Conservation (phyloP, 2,888 invertebrate genomes). For the Drosophila cognata region DNA sequence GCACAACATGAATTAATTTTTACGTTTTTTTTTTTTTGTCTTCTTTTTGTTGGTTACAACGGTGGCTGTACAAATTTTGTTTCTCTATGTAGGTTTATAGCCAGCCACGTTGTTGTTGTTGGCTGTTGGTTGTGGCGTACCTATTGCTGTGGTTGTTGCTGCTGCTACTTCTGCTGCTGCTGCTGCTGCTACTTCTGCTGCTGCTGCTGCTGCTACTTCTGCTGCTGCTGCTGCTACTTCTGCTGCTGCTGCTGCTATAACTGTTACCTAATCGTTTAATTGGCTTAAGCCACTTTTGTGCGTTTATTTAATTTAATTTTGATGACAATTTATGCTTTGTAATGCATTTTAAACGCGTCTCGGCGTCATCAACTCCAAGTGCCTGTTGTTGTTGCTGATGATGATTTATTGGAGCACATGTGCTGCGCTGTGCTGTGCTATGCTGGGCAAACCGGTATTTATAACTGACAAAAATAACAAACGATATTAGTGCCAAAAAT, state of each 20-base stretch:
- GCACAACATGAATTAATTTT: conserved; percentile 80
- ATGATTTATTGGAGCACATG: conserved; percentile 65
- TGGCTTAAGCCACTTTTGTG: conserved; percentile 73
- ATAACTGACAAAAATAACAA: conserved; percentile 66
- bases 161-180: neutral
- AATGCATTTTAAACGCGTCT: conserved; percentile 76
- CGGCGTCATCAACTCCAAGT: conserved; percentile 62
- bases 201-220: too few species aligned
- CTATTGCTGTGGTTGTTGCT: conserved; percentile 32
- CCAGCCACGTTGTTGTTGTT: conserved; percentile 46
- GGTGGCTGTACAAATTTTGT: conserved; percentile 60
- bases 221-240: conserved; percentile 2
- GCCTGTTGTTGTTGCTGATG: conserved; percentile 18
- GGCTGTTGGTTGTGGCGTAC: conserved; percentile 26
- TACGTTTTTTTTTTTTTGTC: conserved; percentile 37
- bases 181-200: conserved; percentile 30
- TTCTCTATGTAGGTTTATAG: conserved; percentile 77
- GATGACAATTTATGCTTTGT: conserved; percentile 78
- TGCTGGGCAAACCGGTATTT: conserved; percentile 70
- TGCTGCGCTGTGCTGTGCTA: neutral
- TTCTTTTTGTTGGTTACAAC: conserved; percentile 47
- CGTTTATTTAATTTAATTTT: conserved; percentile 73
- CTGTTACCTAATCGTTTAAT: conserved; percentile 83
- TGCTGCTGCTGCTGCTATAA: conserved; percentile 51
- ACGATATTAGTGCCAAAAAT: conserved; percentile 75